Evolutionary conservation across 2,888 invertebrate genomes (phyloP).

Genomic region (Gibbula magus): DNA sequence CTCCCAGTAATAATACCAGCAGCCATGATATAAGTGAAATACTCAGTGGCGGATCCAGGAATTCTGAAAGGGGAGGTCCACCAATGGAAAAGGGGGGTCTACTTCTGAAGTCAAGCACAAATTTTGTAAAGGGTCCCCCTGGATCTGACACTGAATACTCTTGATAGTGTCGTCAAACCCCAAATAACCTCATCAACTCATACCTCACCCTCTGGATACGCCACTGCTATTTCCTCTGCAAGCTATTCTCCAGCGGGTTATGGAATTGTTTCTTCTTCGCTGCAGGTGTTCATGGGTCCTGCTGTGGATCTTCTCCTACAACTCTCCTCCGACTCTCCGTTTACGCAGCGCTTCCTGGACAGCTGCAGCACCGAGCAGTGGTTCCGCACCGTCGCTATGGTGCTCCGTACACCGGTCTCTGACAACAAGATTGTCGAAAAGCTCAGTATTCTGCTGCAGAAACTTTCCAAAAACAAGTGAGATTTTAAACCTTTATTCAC

Average conservation of each 20-base stretch:
- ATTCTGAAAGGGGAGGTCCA: no score
- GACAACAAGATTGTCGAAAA: conserved; percentile 69
- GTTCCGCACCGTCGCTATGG: conserved; percentile 71
- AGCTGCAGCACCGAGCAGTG: conserved; percentile 71
- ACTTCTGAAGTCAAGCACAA: no score
- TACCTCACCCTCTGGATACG: no score
- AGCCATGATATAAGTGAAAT: no score
- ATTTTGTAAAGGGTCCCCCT: no score
- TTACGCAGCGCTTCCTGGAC: conserved; percentile 66
- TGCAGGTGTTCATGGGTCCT: conserved; percentile 67
- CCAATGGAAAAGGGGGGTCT: no score
- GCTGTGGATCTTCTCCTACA: conserved; percentile 71
- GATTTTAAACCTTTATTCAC: conserved; percentile 8
- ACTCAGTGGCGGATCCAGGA: no score
- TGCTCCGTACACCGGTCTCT: conserved; percentile 65
- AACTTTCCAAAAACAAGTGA: conserved; percentile 72
- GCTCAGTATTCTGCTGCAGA: conserved; percentile 72
- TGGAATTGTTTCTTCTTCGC: background rate
- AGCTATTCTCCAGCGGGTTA: background rate
- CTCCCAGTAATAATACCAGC: no score
- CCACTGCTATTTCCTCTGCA: background rate
- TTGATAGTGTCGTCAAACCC: no score
- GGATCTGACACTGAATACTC: no score
- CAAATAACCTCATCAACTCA: no score
- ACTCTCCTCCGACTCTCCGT: conserved; percentile 71